Percentiles rank a stretch among this genome's conserved stretches.
These are phyloP conservation scores for Plebejus melissa DNA, from an alignment of 2,888 invertebrate genomes.

Conservation along the genomic window DNA sequence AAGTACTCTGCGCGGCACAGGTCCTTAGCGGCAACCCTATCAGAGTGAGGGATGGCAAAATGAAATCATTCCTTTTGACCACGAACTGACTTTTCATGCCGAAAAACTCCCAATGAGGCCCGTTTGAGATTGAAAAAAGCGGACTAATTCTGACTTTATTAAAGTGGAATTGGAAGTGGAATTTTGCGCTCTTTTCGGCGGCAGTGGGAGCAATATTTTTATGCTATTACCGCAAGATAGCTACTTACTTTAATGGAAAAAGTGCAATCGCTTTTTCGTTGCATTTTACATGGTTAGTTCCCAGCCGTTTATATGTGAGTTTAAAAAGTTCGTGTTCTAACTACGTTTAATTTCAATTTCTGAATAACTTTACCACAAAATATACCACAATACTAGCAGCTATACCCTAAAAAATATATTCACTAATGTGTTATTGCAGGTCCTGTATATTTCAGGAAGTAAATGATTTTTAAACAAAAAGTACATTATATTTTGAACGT, in stretches of 20 bases:
- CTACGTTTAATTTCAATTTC: no score
- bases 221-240: constrained; percentile 26
- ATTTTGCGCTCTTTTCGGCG: constrained; percentile 14
- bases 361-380: no score
- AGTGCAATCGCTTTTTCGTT: constrained; percentile 9
- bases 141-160: constrained; percentile 26
- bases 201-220: constrained; percentile 27
- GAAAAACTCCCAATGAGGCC: constrained; percentile 52
- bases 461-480: no score
- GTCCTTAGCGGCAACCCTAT: constrained; percentile 46
- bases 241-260: constrained; percentile 27
- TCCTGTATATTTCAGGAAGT: no score
- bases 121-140: constrained; percentile 30
- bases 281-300: neutral
- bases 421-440: no score
- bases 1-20: neutral
- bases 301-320: neutral
- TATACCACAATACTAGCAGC: no score
- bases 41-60: constrained; percentile 66
- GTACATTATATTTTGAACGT: no score
- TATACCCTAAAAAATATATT: no score
- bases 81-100: constrained; percentile 53
- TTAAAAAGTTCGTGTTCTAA: neutral
- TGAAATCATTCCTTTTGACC: constrained; percentile 68
- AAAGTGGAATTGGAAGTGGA: constrained; percentile 25